Conservation (phyloP, 2,113 vertebrate species). For the Riparia riparia region DNA sequence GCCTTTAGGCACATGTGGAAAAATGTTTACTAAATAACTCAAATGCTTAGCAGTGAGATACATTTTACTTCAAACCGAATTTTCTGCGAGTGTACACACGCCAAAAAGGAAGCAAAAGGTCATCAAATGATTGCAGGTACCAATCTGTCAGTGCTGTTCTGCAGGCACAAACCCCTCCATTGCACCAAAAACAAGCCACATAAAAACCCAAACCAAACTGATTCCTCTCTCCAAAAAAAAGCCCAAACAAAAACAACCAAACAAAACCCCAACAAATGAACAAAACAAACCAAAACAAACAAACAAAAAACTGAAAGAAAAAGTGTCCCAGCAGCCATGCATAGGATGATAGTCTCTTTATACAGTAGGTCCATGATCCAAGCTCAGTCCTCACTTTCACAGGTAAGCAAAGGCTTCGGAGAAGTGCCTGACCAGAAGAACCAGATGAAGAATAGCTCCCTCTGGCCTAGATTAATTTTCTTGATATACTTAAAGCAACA, state of each 20-base stretch:
- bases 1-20: constrained; percentile 24
- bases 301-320: neutral
- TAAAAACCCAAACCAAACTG: neutral
- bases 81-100: neutral
- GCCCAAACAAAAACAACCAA: neutral
- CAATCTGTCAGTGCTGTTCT: neutral
- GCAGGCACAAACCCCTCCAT: neutral
- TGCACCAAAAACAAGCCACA: neutral
- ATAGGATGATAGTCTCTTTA: neutral
- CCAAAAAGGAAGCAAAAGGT: constrained; percentile 11
- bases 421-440: neutral
- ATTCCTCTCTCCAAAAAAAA: neutral
- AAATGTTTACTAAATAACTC: constrained; percentile 71
- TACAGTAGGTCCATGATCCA: neutral
- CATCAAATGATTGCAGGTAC: neutral
- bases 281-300: neutral
- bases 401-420: neutral
- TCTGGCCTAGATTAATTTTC: neutral
- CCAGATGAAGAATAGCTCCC: neutral
- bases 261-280: neutral
- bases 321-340: neutral
- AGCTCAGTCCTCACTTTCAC: neutral
- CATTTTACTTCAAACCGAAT: constrained; percentile 9
- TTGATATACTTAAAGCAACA: neutral
- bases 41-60: constrained; percentile 21